Evolutionary conservation across 2,888 invertebrate genomes (phyloP).

Genomic region (Erebia palarica): DNA sequence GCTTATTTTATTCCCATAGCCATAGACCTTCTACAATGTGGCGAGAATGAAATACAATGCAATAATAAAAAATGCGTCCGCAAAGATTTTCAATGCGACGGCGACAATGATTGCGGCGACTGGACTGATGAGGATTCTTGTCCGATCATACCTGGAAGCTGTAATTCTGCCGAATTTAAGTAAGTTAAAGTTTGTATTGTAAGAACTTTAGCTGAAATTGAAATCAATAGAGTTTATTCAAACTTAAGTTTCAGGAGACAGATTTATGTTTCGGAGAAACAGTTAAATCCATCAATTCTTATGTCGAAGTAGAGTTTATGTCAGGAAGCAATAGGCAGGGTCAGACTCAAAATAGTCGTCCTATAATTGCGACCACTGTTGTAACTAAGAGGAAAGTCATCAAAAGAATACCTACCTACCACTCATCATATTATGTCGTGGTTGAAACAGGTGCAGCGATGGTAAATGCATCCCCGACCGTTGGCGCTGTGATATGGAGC

Average conservation of each 20-base stretch:
- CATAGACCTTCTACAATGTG: conserved; percentile 83
- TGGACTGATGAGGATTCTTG: conserved; percentile 94
- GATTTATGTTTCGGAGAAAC: too few relatives aligned
- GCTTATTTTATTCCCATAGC: conserved; percentile 48
- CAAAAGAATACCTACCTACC: background rate
- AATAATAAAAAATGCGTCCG: conserved; percentile 87
- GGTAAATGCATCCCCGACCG: conserved; percentile 90
- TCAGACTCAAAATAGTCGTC: too few relatives aligned
- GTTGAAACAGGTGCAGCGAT: conserved; percentile 84
- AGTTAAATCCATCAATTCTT: too few relatives aligned
- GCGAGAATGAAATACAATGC: conserved; percentile 89
- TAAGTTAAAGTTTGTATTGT: conserved; percentile 53
- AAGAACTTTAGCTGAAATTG: background rate
- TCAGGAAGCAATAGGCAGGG: too few relatives aligned
- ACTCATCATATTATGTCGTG: background rate
- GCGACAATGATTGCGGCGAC: conserved; percentile 93
- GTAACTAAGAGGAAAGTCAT: too few relatives aligned
- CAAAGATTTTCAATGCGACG: conserved; percentile 90
- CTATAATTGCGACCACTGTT: too few relatives aligned
- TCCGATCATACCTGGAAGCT: conserved; percentile 84
- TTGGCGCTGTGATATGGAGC: conserved; percentile 90
- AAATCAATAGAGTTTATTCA: background rate
- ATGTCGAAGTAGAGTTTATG: too few relatives aligned
- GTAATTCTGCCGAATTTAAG: conserved; percentile 88
- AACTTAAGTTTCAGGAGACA: background rate